Percentiles rank a stretch among this genome's conserved stretches.
Conservation (phyloP, 2,797 vertebrate genomes). For the Babyrousa celebensis region DNA sequence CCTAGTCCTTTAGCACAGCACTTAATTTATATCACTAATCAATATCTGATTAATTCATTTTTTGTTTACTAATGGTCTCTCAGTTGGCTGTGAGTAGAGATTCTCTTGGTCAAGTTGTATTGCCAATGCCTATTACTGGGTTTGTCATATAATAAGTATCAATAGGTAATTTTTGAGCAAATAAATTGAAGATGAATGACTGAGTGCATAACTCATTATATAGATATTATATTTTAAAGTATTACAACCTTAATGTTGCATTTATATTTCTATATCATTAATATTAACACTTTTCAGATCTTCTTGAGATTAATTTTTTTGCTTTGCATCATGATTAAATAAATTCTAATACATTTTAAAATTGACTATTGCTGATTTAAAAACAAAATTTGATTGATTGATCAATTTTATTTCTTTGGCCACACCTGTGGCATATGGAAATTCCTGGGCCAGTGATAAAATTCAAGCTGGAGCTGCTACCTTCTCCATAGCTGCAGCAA, state of each 20-base stretch:
- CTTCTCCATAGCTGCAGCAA: too few species aligned
- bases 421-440: too few species aligned
- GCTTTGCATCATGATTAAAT: not conserved
- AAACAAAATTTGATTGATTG: too few species aligned
- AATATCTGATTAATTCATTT: not conserved
- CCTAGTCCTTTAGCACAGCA: not conserved
- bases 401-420: too few species aligned
- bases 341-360: not conserved
- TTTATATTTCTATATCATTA: not conserved
- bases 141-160: not conserved
- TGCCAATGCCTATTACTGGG: not conserved
- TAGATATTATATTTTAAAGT: not conserved
- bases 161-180: not conserved
- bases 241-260: not conserved
- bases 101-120: not conserved
- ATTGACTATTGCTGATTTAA: not conserved
- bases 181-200: slow-evolving; percentile 6
- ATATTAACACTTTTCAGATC: not conserved
- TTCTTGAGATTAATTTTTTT: not conserved
- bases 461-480: too few species aligned
- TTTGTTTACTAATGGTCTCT: not conserved
- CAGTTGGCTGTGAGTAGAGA: not conserved
- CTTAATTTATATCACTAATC: not conserved
- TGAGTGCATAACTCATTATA: not conserved
- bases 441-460: too few species aligned